Percentiles rank a stretch among this genome's conserved stretches.
phyloP scores from a whole-genome alignment of 2,113 vertebrate species.

The Lepisosteus osseus region DNA sequence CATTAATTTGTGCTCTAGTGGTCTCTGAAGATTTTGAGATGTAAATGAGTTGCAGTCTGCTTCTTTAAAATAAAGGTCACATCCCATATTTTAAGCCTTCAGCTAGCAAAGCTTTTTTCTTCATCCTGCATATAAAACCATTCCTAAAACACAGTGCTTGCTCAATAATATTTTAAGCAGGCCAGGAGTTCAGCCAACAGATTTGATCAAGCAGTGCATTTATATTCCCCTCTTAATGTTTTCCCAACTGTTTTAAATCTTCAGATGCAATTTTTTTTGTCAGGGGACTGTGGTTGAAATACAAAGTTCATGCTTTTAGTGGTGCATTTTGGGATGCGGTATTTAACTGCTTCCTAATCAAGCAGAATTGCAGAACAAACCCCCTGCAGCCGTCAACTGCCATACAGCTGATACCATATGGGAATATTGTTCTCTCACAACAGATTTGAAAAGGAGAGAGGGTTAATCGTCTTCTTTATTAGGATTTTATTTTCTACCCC shows the following conservation, averaged over 20 bases:
- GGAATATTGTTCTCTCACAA: conserved; percentile 6
- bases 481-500: too few species aligned
- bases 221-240: too few species aligned
- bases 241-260: too few species aligned
- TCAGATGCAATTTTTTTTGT: too few species aligned
- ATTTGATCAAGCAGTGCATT: too few species aligned
- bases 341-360: background rate
- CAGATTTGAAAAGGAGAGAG: background rate
- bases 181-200: too few species aligned
- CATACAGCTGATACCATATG: background rate
- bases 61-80: background rate
- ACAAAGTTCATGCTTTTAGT: too few species aligned
- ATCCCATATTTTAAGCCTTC: background rate
- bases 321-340: too few species aligned
- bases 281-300: too few species aligned
- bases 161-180: too few species aligned
- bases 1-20: background rate
- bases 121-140: too few species aligned
- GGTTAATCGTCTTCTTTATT: conserved; percentile 20
- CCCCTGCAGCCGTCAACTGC: background rate
- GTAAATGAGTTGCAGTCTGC: background rate
- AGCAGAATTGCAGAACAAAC: background rate
- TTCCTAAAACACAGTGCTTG: too few species aligned
- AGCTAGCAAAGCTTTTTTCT: background rate
- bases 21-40: conserved; percentile 1